phyloP scores from a whole-genome alignment of 2,113 vertebrate species.

The Hippocampus mohnikei region DNA sequence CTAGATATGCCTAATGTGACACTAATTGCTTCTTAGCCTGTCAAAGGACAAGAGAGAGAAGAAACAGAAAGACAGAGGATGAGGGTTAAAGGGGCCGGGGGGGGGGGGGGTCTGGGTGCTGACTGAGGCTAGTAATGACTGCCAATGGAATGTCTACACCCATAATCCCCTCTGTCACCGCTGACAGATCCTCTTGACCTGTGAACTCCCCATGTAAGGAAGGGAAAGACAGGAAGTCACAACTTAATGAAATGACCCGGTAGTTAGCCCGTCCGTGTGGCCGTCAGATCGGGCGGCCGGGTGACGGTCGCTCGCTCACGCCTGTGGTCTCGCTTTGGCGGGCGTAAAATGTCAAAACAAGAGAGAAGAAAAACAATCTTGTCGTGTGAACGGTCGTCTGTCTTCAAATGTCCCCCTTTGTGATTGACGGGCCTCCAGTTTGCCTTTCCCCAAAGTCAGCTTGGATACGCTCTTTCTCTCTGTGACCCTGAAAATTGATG shows the following conservation, averaged over 20 bases:
- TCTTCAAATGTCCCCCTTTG: not conserved
- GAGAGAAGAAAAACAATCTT: not conserved
- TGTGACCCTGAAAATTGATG: not conserved
- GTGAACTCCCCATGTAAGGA: slow-evolving; percentile 65
- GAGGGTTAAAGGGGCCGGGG: slow-evolving; percentile 22
- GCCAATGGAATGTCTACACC: slow-evolving; percentile 74
- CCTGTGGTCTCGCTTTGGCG: not conserved
- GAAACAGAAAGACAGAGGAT: slow-evolving; percentile 62
- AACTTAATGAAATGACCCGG: slow-evolving; percentile 67
- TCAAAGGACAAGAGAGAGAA: slow-evolving; percentile 64
- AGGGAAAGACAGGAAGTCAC: slow-evolving; percentile 69
- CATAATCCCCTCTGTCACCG: slow-evolving; percentile 74
- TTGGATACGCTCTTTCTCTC: not conserved
- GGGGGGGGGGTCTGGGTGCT: slow-evolving; percentile 48
- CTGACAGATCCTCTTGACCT: slow-evolving; percentile 79
- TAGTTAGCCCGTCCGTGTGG: slow-evolving; percentile 38
- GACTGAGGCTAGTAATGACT: slow-evolving; percentile 71
- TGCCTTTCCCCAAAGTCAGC: not conserved
- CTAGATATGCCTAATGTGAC: slow-evolving; percentile 76
- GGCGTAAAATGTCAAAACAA: not conserved
- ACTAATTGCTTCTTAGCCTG: slow-evolving; percentile 76
- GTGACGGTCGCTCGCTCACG: slow-evolving; percentile 11
- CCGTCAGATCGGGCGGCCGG: slow-evolving; percentile 4
- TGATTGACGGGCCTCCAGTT: not conserved
- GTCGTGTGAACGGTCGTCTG: not conserved